Base-by-base conservation (phyloP, 2,113 vertebrate genomes). In the Hipposideros armiger region DNA sequence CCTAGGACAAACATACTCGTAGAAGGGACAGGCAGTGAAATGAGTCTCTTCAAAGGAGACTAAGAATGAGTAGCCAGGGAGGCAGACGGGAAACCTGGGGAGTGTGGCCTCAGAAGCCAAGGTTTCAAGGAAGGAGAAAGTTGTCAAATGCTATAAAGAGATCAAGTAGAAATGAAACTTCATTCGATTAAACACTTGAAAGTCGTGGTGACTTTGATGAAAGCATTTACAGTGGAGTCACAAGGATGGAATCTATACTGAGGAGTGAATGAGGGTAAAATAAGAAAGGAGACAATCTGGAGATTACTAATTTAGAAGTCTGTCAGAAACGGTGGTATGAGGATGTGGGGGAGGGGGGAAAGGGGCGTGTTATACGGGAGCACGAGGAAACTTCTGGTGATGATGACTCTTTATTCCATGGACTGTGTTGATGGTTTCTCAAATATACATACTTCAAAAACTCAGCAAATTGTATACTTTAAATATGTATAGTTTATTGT, bases 171-270 rank as follows among this genome's bases (percentile, higher is more conserved):
- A 70, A 52, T 70, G 32, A 70, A 85, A 78, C 70, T 77, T 78
- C n/a, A 54, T 85, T 87, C 80, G 36, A 91, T 73, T 74, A 87
- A 87, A 47, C 81, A 73, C 42, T 73, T 95, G 56, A 80, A 95
- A 80, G 30, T 81, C 45, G 50, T 74, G 30, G 7, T 91, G 66
- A 81, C 24, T 74, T 84, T 87, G 52, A 40, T 77, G 60, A 70
- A 45, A 78, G 50, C 62, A 87, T 24, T 64, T 45, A 64, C 1
- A 66, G 10, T 94, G 72, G 32, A 78, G 45, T 91, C 24, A 16
- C 66, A 24, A 80, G 14, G 36, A 47, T 87, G 30, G 66, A 80
- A 56, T 81, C 64, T n/a, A 56, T 36, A 80, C 26, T 74, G 11
- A 72, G 64, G 30, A 81, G 24, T 67, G 28, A 91, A 56, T 80